Base-by-base conservation (phyloP, 2,113 vertebrate species). In the Ia io region DNA sequence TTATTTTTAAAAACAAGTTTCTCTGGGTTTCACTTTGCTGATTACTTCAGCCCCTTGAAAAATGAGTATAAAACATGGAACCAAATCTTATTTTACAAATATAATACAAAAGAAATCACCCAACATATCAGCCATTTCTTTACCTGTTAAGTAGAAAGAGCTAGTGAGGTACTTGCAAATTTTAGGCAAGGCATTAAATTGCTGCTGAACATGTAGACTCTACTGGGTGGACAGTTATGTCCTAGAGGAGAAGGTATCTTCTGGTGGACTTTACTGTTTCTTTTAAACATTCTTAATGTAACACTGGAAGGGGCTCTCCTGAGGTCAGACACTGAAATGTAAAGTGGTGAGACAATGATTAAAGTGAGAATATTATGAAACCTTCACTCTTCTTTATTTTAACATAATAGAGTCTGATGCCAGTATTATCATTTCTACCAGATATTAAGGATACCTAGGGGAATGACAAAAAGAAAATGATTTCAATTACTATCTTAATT, bases 211-310 rank as follows among this genome's bases (percentile, higher is more conserved):
- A 96, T 65, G 94, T 95, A 96, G 74, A 95, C 37, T 97, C 89
- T 97, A 95, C 97, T 98, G 98, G 95, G 84, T 90, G 96, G 95
- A 96, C 97, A 97, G 82, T 90, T 97, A 93, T 94, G 82, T 95
- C 97, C 96, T 97, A 97, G 96, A 96, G 92, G 93, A 97, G 97
- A 98, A 98, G 95, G 86, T 96, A 92, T 97, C 93, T 96, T 94
- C 93, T 97, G 92, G 94, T 97, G 93, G 95, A 96, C 92, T 85
- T 98, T 97, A 95, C 97, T 97, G 89, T 98, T 98, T 98, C 96
- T 97, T 98, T 98, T 97, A 97, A 98, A 98, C 95, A 95, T 97
- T 97, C 91, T 97, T 97, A 95, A 97, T 97, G 94, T 97, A 93
- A 98, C 96, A 97, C 96, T 96, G 96, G 96, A 98, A 98, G 88